phyloP scores from a whole-genome alignment of 2,888 invertebrate species.

The Perithous albicinctus region DNA sequence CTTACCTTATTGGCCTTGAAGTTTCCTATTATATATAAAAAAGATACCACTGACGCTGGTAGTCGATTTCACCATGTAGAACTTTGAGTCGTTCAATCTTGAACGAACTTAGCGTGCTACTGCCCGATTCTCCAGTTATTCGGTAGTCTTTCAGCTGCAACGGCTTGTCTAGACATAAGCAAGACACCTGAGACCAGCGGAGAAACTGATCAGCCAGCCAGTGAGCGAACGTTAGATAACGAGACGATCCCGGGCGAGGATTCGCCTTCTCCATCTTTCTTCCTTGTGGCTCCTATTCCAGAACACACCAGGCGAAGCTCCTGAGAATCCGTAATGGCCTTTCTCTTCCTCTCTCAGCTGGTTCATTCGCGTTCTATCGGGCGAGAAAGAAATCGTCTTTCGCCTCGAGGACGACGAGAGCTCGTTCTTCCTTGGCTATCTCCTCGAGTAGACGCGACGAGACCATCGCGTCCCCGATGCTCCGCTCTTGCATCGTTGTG shows the following conservation, averaged over 20 bases:
- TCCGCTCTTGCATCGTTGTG: constrained; percentile 49
- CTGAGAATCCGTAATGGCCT: constrained; percentile 64
- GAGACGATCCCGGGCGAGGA: neutral
- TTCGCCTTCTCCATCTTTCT: constrained; percentile 12
- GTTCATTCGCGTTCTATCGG: constrained; percentile 42
- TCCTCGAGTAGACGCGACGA: constrained; percentile 53
- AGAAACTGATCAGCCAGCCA: constrained; percentile 63
- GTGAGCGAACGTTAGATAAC: constrained; percentile 54
- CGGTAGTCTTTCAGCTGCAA: constrained; percentile 37
- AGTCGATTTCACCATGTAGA: neutral
- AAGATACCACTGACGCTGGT: neutral
- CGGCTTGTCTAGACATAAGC: constrained; percentile 51
- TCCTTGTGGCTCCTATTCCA: constrained; percentile 39
- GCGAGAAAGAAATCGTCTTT: constrained; percentile 56
- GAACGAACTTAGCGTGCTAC: constrained; percentile 4
- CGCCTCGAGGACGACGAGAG: constrained; percentile 41
- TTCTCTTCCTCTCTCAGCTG: constrained; percentile 23
- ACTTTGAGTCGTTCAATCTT: neutral
- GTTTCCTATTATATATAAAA: neutral
- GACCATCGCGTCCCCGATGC: constrained; percentile 49
- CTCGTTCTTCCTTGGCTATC: constrained; percentile 62
- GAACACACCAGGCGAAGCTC: constrained; percentile 50
- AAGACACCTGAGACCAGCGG: constrained; percentile 60
- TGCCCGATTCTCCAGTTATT: constrained; percentile 36
- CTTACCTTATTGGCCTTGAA: neutral